These are phyloP conservation scores for Cisticola juncidis DNA, from an alignment of 2,113 vertebrate genomes.

Conservation along the genomic window DNA sequence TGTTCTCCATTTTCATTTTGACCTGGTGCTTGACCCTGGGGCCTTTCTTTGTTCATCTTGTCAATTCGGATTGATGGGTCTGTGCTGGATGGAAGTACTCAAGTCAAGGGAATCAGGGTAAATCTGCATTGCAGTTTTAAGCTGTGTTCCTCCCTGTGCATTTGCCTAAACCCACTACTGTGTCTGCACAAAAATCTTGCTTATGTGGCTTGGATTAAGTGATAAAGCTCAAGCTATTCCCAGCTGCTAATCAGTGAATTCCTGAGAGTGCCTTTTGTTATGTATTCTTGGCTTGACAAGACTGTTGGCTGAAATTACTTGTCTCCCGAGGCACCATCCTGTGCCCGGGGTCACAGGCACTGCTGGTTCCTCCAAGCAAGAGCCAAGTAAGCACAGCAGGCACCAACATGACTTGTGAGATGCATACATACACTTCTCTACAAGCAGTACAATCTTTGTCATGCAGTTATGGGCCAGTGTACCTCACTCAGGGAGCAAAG, in stretches of 20 bases:
- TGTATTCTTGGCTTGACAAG: not conserved
- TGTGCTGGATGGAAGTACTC: not conserved
- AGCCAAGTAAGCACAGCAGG: not conserved
- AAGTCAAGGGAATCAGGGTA: not conserved
- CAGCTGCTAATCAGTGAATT: constrained; percentile 13
- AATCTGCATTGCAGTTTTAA: not conserved
- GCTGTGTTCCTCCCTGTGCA: not conserved
- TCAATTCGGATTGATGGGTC: not conserved
- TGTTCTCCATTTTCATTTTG: not conserved
- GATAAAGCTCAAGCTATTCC: not conserved
- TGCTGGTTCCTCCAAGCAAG: not conserved
- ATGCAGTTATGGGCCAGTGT: not conserved
- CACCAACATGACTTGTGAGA: not conserved
- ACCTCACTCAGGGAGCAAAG: not conserved
- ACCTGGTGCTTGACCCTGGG: not conserved
- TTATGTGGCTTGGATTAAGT: constrained; percentile 4
- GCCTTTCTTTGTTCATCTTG: constrained; percentile 1
- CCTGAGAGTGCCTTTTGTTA: constrained; percentile 23
- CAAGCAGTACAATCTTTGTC: not conserved
- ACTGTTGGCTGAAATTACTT: not conserved
- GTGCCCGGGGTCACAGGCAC: not conserved
- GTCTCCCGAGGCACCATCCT: not conserved
- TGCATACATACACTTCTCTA: not conserved
- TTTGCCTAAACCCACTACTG: not conserved
- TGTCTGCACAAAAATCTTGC: not conserved